Percentiles rank a stretch among this genome's conserved stretches.
Conservation (phyloP, 2,113 vertebrate species). For the Mola mola region DNA sequence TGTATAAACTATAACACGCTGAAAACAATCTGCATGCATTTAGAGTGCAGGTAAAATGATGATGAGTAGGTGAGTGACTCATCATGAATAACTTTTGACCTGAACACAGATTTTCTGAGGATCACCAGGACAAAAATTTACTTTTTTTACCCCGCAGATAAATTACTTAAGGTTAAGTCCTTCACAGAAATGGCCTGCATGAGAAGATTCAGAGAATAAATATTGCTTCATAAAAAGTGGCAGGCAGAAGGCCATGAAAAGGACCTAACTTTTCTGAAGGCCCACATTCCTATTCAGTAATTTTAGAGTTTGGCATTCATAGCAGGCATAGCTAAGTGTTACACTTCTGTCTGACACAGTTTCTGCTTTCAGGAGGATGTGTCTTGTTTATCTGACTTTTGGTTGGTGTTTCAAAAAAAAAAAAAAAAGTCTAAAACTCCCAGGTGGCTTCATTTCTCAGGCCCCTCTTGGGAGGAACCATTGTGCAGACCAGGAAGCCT, state of each 20-base stretch:
- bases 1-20: no score
- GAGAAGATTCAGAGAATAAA: slow-evolving; percentile 13
- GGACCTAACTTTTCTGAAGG: slow-evolving; percentile 42
- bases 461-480: slow-evolving; percentile 76
- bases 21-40: no score
- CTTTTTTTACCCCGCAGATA: slow-evolving; percentile 1
- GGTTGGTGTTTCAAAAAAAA: slow-evolving; percentile 59
- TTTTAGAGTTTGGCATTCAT: slow-evolving; percentile 70
- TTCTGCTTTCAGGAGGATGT: slow-evolving; percentile 67
- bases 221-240: slow-evolving; percentile 11
- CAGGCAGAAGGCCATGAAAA: slow-evolving; percentile 23
- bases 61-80: not conserved
- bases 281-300: slow-evolving; percentile 71
- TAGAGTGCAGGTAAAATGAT: no score
- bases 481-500: slow-evolving; percentile 75
- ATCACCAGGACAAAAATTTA: not conserved
- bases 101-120: not conserved
- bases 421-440: slow-evolving; percentile 73
- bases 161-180: no score
- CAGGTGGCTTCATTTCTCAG: slow-evolving; percentile 78
- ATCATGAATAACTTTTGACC: not conserved
- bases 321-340: slow-evolving; percentile 61
- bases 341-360: slow-evolving; percentile 68
- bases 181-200: not conserved
- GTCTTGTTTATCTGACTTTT: slow-evolving; percentile 76